Evolutionary conservation across 2,797 vertebrate species (phyloP), one percentile per base, ranked within the genome.

Genomic region (Halcyon leucocephala): DNA sequence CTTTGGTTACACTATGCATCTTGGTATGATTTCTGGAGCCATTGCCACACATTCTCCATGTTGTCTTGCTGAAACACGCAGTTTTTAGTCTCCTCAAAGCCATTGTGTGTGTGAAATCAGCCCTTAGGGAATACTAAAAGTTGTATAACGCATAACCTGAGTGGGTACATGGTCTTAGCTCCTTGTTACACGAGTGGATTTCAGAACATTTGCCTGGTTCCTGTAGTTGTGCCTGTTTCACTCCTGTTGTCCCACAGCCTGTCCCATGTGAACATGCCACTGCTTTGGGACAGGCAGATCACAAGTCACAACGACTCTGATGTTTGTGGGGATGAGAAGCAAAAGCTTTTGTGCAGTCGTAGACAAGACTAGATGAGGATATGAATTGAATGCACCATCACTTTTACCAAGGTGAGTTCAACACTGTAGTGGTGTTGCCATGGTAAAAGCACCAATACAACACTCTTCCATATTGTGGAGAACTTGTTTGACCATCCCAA

Each of bases 351-450:
- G 26, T 25, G 51, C 29, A 17, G 26, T 17, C 6, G 1, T 10
- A 44, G 54, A 7, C 25, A 51, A 48, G 61, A 21, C 33, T 49
- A 37, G 25, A 66, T 2, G 0, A 37, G 41, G 25, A 33, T 17
- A 4, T 88, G 35, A 12, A 11, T 41, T 67, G 22, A 46, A 57
- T 24, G 41, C 26, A 5, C 58, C 46, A 14, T 54, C 49, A 31
- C 9, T 65, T 49, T 67, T 51, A 24, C 31, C 44, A 25, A 42
- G 22, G n/a, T 1, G 4, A n/a, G 33, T 52, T 80, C 44, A 74
- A 33, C 29, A 5, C 9, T 0, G 0, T 13, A 4, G 60, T n/a
- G 19, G 11, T 66, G 54, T 80, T 70, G 33, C 71, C 3, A 0
- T 13, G 35, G 44, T 85, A 74, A 58, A 81, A 83, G 22, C 33